A percentile compares a stretch with the other conserved stretches of the same genome.
phyloP scores from a whole-genome alignment of 2,113 vertebrate genomes.

The Fukomys damarensis region DNA sequence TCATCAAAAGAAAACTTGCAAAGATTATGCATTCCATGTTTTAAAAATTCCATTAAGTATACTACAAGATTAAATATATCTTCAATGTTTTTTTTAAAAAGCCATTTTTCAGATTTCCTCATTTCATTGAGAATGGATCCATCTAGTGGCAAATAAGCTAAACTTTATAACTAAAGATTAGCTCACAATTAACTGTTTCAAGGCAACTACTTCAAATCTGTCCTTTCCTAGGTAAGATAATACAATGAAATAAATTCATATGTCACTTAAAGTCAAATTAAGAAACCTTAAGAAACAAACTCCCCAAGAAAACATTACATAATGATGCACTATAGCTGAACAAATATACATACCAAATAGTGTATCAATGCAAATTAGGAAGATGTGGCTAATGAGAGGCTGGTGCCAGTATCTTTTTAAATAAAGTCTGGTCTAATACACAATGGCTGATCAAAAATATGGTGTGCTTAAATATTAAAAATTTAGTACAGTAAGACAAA shows the following conservation, averaged over 20 bases:
- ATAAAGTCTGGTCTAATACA: background rate
- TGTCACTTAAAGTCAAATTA: slow-evolving; percentile 9
- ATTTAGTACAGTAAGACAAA: background rate
- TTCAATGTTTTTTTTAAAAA: background rate
- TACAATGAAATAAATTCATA: slow-evolving; percentile 23
- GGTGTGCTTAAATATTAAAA: background rate
- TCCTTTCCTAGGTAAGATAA: background rate
- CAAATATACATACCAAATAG: background rate
- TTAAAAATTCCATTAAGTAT: background rate
- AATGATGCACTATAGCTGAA: background rate
- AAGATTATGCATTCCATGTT: background rate
- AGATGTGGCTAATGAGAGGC: background rate
- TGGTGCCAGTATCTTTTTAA: background rate
- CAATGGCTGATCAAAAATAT: too few relatives aligned
- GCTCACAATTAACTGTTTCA: slow-evolving; percentile 6
- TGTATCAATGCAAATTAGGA: background rate
- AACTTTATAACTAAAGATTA: background rate
- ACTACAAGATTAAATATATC: background rate
- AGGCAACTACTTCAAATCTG: slow-evolving; percentile 47
- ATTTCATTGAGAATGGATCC: slow-evolving; percentile 75
- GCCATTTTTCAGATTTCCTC: background rate
- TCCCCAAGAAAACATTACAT: background rate
- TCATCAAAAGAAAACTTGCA: background rate
- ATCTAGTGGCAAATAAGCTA: slow-evolving; percentile 77
- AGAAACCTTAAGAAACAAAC: background rate